phyloP scores from a whole-genome alignment of 1,140 invertebrate species.

The Oscheius sp. region DNA sequence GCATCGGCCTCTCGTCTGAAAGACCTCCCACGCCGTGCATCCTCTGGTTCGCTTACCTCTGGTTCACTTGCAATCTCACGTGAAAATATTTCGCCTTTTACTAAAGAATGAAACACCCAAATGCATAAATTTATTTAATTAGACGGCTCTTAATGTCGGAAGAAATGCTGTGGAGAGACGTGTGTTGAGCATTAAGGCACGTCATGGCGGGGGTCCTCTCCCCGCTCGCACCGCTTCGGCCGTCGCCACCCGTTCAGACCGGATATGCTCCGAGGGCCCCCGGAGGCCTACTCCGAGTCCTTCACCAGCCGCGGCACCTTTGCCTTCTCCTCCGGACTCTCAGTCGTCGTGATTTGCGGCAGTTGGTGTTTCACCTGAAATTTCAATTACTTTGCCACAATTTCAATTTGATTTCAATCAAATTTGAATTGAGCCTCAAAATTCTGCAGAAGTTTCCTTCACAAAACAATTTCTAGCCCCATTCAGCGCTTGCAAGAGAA shows the following conservation, averaged over 20 bases:
- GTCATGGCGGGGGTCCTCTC: too few species aligned
- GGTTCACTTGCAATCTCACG: too few species aligned
- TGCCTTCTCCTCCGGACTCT: slow-evolving; percentile 21
- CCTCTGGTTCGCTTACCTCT: too few species aligned
- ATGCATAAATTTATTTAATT: too few species aligned
- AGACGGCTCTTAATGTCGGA: too few species aligned
- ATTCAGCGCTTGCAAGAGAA: background rate
- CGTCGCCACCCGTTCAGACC: background rate
- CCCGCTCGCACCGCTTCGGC: background rate
- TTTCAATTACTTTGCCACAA: background rate
- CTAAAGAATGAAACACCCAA: too few species aligned
- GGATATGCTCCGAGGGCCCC: background rate
- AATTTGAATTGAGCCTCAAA: background rate
- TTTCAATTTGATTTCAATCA: background rate
- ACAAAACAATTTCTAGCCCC: background rate
- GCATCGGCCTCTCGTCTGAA: too few species aligned
- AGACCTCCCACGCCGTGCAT: too few species aligned
- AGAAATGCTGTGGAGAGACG: too few species aligned
- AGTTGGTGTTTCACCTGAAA: slow-evolving; percentile 31
- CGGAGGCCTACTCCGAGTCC: slow-evolving; percentile 7
- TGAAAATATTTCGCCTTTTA: too few species aligned
- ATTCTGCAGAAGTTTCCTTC: background rate
- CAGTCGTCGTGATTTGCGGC: slow-evolving; percentile 32
- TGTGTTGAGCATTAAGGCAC: too few species aligned
- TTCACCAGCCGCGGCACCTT: slow-evolving; percentile 35